Percentiles rank a stretch among this genome's conserved stretches.
Conservation (phyloP, 2,888 invertebrate genomes). For the Synanthedon formicaeformis region DNA sequence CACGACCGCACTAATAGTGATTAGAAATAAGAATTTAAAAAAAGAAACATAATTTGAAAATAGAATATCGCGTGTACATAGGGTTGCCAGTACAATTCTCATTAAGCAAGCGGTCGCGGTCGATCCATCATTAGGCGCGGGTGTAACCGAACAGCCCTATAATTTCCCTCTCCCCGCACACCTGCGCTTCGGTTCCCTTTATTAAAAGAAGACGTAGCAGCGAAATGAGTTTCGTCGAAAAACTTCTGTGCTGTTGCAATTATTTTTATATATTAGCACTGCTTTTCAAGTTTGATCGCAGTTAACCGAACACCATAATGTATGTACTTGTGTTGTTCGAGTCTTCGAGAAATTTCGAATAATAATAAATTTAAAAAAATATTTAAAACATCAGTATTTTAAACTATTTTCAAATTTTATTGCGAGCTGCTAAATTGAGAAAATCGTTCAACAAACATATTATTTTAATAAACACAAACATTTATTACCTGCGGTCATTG, state of each 20-base stretch:
- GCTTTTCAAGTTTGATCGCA: neutral
- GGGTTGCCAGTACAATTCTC: conserved; percentile 53
- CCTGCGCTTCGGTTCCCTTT: conserved; percentile 21
- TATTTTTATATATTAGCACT: conserved; percentile 1
- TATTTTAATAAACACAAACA: no score
- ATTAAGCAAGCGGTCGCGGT: conserved; percentile 39
- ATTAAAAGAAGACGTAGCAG: conserved; percentile 51
- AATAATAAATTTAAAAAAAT: no score
- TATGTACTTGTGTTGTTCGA: neutral
- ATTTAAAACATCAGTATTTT: no score
- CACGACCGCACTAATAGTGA: no score
- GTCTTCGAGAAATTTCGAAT: no score
- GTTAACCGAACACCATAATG: neutral
- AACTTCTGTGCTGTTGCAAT: conserved; percentile 10
- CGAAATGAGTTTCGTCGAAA: conserved; percentile 49
- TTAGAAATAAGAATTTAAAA: conserved; percentile 1
- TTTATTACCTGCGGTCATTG: no score
- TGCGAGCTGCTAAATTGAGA: no score
- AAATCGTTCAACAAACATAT: no score
- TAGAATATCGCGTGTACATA: conserved; percentile 14
- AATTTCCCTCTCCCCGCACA: conserved; percentile 41
- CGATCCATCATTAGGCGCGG: conserved; percentile 57
- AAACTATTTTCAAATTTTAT: no score
- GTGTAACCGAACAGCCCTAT: conserved; percentile 53
- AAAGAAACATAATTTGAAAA: conserved; percentile 8